These are phyloP conservation scores for Pan paniscus DNA, from an alignment of 2,113 vertebrate species.

Conservation along the genomic window DNA sequence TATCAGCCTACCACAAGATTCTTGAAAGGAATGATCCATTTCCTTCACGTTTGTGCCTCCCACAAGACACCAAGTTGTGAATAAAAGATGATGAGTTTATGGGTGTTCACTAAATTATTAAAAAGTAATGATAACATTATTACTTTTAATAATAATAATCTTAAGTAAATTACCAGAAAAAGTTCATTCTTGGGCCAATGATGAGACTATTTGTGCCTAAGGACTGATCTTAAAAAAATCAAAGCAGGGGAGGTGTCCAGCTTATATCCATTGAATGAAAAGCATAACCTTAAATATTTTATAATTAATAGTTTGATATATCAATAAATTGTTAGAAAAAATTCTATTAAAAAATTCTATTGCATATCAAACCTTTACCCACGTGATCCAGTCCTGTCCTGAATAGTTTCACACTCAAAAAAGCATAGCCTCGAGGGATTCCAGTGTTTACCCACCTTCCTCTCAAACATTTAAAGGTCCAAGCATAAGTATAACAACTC, in stretches of 20 bases:
- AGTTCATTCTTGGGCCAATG: neutral
- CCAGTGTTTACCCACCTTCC: neutral
- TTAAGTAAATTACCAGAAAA: neutral
- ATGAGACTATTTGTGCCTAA: neutral
- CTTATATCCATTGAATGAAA: neutral
- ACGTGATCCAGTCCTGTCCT: neutral
- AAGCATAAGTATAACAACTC: neutral
- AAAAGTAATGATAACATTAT: neutral
- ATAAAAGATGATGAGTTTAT: neutral
- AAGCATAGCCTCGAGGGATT: neutral
- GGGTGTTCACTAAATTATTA: neutral
- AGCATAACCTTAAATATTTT: slow-evolving; percentile 12
- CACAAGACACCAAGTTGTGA: neutral
- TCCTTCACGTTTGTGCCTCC: neutral
- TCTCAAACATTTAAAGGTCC: neutral
- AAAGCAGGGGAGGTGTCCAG: neutral
- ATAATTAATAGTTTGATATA: neutral
- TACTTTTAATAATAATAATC: neutral
- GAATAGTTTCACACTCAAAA: neutral
- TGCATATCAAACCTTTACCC: neutral
- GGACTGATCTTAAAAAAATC: neutral
- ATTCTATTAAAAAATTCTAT: neutral
- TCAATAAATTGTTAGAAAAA: neutral
- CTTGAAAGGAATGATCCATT: neutral
- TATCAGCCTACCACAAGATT: neutral